phyloP scores from a whole-genome alignment of 2,113 vertebrate species.

The Channa maculata region DNA sequence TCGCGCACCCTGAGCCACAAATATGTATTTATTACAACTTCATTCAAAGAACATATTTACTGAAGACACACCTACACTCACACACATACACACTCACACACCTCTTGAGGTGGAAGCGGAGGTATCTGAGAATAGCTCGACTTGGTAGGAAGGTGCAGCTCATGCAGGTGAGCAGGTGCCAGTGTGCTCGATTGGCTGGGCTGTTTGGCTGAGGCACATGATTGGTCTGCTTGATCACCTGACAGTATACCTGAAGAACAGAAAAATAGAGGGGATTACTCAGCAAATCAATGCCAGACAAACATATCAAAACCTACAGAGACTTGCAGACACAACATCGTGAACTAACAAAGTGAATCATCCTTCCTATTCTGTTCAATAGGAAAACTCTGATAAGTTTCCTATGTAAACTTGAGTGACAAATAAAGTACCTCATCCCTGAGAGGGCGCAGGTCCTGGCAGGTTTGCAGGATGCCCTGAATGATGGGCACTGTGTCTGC shows the following conservation, averaged over 20 bases:
- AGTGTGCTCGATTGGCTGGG: slow-evolving; percentile 89
- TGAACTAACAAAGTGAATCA: too few relatives aligned
- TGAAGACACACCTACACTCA: not conserved
- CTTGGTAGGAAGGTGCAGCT: slow-evolving; percentile 93
- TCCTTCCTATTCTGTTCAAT: too few relatives aligned
- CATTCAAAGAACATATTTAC: too few relatives aligned
- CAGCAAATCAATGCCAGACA: not conserved
- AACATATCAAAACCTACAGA: not conserved
- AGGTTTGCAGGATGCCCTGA: slow-evolving; percentile 94
- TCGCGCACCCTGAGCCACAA: slow-evolving; percentile 85
- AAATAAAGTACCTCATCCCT: slow-evolving; percentile 84
- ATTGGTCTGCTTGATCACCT: slow-evolving; percentile 95
- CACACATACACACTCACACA: slow-evolving; percentile 37
- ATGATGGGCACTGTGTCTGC: slow-evolving; percentile 93
- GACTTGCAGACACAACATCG: too few relatives aligned
- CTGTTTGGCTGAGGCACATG: slow-evolving; percentile 92
- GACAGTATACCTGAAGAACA: slow-evolving; percentile 87
- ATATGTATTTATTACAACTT: not conserved
- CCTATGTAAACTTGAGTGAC: not conserved
- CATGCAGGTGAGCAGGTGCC: slow-evolving; percentile 93
- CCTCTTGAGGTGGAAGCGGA: slow-evolving; percentile 93
- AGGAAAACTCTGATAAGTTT: too few relatives aligned
- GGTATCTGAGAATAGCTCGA: slow-evolving; percentile 91
- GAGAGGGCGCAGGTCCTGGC: slow-evolving; percentile 91
- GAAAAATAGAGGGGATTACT: not conserved